These are phyloP conservation scores for Acanthochromis polyacanthus DNA, from an alignment of 2,113 vertebrate species.

Conservation along the genomic window DNA sequence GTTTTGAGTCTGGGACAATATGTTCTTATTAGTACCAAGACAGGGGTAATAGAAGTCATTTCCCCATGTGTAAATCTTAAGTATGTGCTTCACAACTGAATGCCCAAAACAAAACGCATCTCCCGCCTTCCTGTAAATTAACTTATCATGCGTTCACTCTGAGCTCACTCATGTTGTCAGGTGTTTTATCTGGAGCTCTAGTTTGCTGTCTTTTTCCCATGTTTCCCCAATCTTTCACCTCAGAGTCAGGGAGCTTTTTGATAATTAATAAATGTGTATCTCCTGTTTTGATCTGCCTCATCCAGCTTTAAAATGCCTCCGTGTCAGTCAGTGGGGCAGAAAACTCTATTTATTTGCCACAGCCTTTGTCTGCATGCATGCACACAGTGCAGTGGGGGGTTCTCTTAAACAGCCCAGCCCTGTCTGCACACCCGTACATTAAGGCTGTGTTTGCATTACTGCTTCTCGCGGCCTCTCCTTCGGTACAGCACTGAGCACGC, in stretches of 20 bases:
- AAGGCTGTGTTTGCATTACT: slow-evolving; percentile 52
- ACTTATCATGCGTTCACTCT: slow-evolving; percentile 18
- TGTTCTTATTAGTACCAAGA: slow-evolving; percentile 68
- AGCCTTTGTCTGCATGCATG: slow-evolving; percentile 16
- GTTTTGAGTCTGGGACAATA: slow-evolving; percentile 40
- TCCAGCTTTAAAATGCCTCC: slow-evolving; percentile 10
- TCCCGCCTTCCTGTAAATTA: slow-evolving; percentile 44
- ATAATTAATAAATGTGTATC: slow-evolving; percentile 53
- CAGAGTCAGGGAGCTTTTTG: background rate
- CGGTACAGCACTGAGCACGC: slow-evolving; percentile 34
- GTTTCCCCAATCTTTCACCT: slow-evolving; percentile 20
- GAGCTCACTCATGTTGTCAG: slow-evolving; percentile 17
- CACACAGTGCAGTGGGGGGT: slow-evolving; percentile 5
- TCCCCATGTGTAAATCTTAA: slow-evolving; percentile 58
- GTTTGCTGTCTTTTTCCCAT: background rate
- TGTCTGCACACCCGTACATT: slow-evolving; percentile 56
- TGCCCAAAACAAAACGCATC: slow-evolving; percentile 60
- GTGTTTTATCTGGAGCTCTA: slow-evolving; percentile 17
- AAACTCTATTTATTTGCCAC: slow-evolving; percentile 43
- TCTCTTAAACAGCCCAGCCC: slow-evolving; percentile 49
- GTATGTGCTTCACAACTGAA: slow-evolving; percentile 50
- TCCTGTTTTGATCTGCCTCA: slow-evolving; percentile 28
- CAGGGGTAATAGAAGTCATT: slow-evolving; percentile 52
- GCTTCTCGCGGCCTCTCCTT: slow-evolving; percentile 39
- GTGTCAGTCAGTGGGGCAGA: slow-evolving; percentile 44